phyloP scores from a whole-genome alignment of 2,797 vertebrate genomes.

The Chloroceryle inda region DNA sequence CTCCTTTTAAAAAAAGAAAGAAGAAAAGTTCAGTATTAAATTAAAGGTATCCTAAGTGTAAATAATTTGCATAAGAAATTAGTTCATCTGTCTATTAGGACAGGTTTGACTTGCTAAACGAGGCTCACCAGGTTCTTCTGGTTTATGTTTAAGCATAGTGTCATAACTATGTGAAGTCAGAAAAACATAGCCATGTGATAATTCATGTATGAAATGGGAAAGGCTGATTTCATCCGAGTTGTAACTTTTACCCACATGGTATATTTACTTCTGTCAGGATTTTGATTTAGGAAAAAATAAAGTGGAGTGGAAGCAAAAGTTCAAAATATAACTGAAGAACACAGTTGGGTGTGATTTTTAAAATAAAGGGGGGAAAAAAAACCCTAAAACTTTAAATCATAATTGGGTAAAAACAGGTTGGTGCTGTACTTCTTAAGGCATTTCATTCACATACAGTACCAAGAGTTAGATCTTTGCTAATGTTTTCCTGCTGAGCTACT shows the following conservation, averaged over 20 bases:
- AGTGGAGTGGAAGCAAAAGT: conserved; percentile 28
- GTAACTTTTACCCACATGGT: not conserved
- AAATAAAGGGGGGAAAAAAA: not conserved
- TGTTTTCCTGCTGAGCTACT: conserved; percentile 78
- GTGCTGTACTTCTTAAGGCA: conserved; percentile 68
- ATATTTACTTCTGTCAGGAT: conserved; percentile 34
- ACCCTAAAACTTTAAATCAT: conserved; percentile 34
- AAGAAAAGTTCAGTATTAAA: conserved; percentile 18
- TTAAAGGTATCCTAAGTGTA: conserved; percentile 1
- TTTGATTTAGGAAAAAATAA: conserved; percentile 34
- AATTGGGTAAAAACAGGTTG: conserved; percentile 56
- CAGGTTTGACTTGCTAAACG: conserved; percentile 47
- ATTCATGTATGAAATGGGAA: not conserved
- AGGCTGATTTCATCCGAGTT: conserved; percentile 23
- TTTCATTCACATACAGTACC: conserved; percentile 72
- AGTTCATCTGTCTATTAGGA: conserved; percentile 35
- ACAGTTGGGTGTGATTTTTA: not conserved
- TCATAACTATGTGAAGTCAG: not conserved
- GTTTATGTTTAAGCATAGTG: not conserved
- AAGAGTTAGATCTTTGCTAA: conserved; percentile 78
- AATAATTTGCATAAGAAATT: conserved; percentile 26
- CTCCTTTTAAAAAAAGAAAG: conserved; percentile 59
- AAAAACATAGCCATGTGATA: not conserved
- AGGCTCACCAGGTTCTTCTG: conserved; percentile 37
- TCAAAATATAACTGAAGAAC: conserved; percentile 35